A percentile compares a stretch with the other conserved stretches of the same genome.
These are phyloP conservation scores for Laticauda colubrina DNA, from an alignment of 2,113 vertebrate genomes.

Conservation along the genomic window DNA sequence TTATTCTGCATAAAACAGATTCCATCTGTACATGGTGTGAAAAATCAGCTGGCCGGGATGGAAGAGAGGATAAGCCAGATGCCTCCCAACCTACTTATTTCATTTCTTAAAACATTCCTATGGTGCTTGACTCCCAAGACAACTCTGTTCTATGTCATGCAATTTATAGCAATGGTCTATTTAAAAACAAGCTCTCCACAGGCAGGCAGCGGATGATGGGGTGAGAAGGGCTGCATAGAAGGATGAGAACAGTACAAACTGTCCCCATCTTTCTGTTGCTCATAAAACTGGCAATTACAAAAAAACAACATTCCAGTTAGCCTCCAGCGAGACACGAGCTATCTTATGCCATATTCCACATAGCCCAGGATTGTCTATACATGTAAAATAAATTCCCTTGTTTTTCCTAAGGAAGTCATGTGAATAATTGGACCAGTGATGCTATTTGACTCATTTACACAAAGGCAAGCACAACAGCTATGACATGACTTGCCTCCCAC, in stretches of 20 bases:
- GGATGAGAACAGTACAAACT: not conserved
- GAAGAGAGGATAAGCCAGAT: not conserved
- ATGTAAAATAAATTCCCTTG: not conserved
- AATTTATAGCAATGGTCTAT: slow-evolving; percentile 13
- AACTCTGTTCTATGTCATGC: not conserved
- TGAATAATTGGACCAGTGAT: not conserved
- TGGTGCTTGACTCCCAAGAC: not conserved
- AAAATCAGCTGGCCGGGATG: not conserved
- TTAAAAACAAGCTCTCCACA: not conserved
- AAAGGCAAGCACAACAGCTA: not conserved
- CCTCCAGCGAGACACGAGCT: not conserved
- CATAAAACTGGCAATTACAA: not conserved
- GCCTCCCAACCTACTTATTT: not conserved
- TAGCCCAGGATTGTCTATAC: not conserved
- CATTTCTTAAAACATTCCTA: not conserved
- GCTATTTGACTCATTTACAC: not conserved
- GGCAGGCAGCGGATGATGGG: not conserved
- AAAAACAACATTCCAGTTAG: not conserved
- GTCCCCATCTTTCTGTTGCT: not conserved
- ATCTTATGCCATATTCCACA: not conserved
- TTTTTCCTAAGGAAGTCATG: no score
- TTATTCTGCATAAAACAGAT: not conserved
- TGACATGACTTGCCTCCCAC: not conserved
- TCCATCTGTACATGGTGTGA: slow-evolving; percentile 6
- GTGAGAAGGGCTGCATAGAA: not conserved